phyloP scores from a whole-genome alignment of 1,140 invertebrate species.

The Drosophila bocqueti region DNA sequence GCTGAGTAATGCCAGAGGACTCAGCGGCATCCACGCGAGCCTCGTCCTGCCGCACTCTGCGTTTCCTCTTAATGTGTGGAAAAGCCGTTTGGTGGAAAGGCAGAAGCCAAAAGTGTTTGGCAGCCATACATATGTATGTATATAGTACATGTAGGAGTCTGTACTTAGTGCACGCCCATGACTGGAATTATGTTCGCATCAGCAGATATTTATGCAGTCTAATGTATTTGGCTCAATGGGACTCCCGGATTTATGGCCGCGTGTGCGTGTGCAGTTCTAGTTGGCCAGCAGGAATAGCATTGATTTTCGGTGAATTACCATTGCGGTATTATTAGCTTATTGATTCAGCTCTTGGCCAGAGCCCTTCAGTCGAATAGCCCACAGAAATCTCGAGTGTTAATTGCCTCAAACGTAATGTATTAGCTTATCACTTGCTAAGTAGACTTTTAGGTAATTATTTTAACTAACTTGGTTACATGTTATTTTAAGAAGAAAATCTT shows the following conservation, averaged over 20 bases:
- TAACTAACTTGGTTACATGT: not conserved
- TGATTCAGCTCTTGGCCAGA: constrained; percentile 4
- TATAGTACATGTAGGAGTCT: not conserved
- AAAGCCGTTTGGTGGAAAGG: constrained; percentile 14
- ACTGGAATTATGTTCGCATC: constrained; percentile 52
- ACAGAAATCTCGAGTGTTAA: not conserved
- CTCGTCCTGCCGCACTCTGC: constrained; percentile 12
- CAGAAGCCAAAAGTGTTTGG: constrained; percentile 46
- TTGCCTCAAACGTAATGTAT: not conserved
- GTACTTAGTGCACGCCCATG: constrained; percentile 34
- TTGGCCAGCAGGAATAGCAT: not conserved
- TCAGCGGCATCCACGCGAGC: not conserved
- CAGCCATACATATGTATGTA: constrained; percentile 7
- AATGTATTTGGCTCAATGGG: constrained; percentile 46
- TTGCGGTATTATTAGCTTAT: not conserved
- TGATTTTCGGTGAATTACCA: constrained; percentile 8
- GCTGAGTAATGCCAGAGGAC: constrained; percentile 6
- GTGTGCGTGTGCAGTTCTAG: constrained; percentile 1
- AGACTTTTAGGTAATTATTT: not conserved
- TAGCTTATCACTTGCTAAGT: not conserved
- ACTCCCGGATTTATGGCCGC: constrained; percentile 34
- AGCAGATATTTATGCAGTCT: constrained; percentile 60
- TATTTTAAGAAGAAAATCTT: not conserved
- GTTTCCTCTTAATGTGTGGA: constrained; percentile 35
- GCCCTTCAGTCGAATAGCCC: not conserved